Conservation (phyloP, 2,888 invertebrate genomes). For the Branchinecta sandiegonensis region DNA sequence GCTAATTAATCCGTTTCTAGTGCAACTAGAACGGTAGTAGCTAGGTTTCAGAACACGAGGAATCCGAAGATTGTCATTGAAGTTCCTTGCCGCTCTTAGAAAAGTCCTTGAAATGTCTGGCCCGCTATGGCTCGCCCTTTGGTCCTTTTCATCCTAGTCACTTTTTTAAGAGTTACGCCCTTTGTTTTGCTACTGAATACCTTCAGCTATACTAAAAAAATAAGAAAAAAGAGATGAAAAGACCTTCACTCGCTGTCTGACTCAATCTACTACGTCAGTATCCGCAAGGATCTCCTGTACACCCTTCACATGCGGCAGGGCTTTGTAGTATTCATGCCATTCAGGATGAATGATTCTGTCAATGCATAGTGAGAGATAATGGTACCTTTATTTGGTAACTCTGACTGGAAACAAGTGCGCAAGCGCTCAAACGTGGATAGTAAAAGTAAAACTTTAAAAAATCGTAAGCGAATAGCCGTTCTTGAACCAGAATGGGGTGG, state of each 20-base stretch:
- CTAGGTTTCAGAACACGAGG: no score
- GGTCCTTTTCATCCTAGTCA: conserved; percentile 7
- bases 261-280: background rate
- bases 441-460: no score
- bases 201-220: conserved; percentile 10
- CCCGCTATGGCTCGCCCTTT: no score
- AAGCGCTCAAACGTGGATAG: no score
- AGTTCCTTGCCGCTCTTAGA: no score
- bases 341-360: conserved; percentile 11
- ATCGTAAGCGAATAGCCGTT: no score
- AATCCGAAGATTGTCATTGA: no score
- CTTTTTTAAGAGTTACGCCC: background rate
- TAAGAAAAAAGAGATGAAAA: background rate
- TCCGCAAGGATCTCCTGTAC: conserved; percentile 7
- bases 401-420: no score
- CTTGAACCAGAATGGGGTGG: no score
- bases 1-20: no score
- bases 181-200: conserved; percentile 1
- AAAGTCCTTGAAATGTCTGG: no score
- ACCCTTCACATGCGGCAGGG: conserved; percentile 8
- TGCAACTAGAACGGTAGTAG: no score
- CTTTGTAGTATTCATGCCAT: conserved; percentile 7
- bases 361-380: conserved; percentile 4
- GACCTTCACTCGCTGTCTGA: conserved; percentile 11
- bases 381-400: background rate